phyloP scores from a whole-genome alignment of 2,113 vertebrate species.

The Mus pahari region DNA sequence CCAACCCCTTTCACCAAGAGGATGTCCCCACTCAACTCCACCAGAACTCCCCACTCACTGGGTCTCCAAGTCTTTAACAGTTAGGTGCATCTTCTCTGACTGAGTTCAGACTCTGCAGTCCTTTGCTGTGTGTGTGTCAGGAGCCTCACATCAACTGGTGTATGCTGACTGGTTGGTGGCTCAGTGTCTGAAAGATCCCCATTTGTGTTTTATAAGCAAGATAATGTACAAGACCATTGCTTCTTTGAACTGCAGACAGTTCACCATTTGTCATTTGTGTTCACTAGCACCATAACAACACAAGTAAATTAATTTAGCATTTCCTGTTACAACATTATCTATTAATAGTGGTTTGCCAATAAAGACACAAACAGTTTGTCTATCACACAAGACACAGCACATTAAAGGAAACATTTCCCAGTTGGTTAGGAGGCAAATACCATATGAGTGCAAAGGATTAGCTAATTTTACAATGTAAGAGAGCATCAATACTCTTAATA shows the following conservation, averaged over 20 bases:
- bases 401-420: background rate
- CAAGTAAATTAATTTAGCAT: background rate
- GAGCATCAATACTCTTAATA: background rate
- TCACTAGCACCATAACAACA: background rate
- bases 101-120: too few relatives aligned
- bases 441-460: background rate
- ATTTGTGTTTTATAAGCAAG: background rate
- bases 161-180: too few relatives aligned
- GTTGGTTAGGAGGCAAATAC: background rate
- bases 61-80: too few relatives aligned
- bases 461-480: constrained; percentile 19
- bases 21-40: too few relatives aligned
- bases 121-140: too few relatives aligned
- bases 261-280: background rate
- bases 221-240: background rate
- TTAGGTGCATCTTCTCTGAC: too few relatives aligned
- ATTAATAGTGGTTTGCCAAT: constrained; percentile 23
- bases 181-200: background rate
- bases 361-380: background rate
- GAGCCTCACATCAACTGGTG: too few relatives aligned
- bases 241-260: background rate
- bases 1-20: too few relatives aligned
- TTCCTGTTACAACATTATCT: background rate
- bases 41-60: too few relatives aligned
- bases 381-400: background rate